phyloP scores from a whole-genome alignment of 1,140 invertebrate species.

The Vanessa tameamea region DNA sequence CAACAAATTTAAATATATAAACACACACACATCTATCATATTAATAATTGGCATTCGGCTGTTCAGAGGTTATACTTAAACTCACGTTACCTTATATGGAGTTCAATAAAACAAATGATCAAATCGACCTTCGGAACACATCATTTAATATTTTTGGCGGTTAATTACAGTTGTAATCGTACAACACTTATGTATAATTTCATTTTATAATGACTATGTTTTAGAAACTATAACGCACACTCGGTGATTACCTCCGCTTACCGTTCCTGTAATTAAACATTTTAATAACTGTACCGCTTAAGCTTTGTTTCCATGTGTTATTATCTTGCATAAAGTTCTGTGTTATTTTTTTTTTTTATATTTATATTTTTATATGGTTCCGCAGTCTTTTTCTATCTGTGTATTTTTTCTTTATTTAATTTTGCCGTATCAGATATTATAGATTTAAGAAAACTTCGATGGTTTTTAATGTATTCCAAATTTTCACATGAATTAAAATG shows the following conservation, averaged over 20 bases:
- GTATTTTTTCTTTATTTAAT: neutral
- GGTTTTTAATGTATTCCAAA: no score
- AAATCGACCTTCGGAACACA: constrained; percentile 32
- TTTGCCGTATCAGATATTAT: no score
- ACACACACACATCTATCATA: neutral
- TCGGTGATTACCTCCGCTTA: constrained; percentile 66
- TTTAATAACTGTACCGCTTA: constrained; percentile 69
- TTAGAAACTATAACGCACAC: constrained; percentile 71
- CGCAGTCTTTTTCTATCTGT: neutral
- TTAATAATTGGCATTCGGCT: neutral
- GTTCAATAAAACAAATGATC: constrained; percentile 14
- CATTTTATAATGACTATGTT: constrained; percentile 68
- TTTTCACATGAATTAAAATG: no score
- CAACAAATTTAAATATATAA: neutral
- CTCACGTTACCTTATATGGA: neutral
- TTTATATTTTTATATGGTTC: neutral
- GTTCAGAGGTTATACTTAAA: neutral
- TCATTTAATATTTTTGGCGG: constrained; percentile 51
- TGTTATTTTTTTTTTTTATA: constrained; percentile 21
- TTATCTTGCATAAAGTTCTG: constrained; percentile 28
- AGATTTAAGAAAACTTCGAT: no score
- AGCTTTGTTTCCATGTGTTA: constrained; percentile 46
- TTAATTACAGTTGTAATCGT: constrained; percentile 61
- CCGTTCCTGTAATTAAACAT: constrained; percentile 78
- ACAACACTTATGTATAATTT: constrained; percentile 61